A percentile compares a stretch with the other conserved stretches of the same genome.
Evolutionary conservation across 1,140 invertebrate genomes (phyloP).

Genomic region (Heliconius eleuchia): DNA sequence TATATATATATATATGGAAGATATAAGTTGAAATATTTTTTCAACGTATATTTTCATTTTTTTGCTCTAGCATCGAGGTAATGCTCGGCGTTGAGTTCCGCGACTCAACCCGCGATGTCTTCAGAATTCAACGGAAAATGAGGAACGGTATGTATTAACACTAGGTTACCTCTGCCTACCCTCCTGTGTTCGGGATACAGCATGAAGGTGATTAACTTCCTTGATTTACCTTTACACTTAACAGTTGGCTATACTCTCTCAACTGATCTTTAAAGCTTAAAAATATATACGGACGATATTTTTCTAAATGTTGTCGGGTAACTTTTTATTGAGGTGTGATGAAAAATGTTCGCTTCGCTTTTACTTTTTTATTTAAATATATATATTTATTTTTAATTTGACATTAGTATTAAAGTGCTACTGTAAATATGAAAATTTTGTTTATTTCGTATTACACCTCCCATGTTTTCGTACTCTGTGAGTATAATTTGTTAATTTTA

Average conservation of each 20-base stretch:
- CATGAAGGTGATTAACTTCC: neutral
- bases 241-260: neutral
- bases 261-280: constrained; percentile 1
- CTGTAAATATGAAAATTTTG: neutral
- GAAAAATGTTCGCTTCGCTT: neutral
- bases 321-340: neutral
- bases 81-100: too few relatives aligned
- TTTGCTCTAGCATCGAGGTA: too few relatives aligned
- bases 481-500: neutral
- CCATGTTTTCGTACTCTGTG: neutral
- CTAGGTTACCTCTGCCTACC: too few relatives aligned
- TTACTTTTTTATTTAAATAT: neutral
- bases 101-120: too few relatives aligned
- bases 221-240: neutral
- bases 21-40: too few relatives aligned
- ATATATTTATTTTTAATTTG: neutral
- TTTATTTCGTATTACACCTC: neutral
- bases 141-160: too few relatives aligned
- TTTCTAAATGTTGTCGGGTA: neutral
- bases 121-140: too few relatives aligned
- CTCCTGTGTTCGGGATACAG: too few relatives aligned
- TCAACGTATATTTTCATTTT: too few relatives aligned
- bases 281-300: neutral
- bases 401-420: neutral
- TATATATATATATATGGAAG: too few relatives aligned